Conservation (phyloP, 2,797 vertebrate species). For the Tokudaia muenninki region DNA sequence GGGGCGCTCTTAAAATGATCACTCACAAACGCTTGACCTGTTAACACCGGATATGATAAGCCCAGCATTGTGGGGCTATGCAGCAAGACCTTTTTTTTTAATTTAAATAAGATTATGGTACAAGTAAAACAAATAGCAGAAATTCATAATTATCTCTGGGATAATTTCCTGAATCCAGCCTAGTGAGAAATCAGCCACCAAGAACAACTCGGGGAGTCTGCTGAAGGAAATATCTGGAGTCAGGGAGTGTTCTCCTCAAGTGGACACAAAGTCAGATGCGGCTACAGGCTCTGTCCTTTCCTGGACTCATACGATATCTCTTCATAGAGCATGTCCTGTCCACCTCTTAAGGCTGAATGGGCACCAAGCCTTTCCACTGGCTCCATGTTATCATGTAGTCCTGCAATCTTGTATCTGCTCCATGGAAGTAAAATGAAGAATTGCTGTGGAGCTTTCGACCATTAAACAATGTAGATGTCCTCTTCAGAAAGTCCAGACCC, state of each 20-base stretch:
- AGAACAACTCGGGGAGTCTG: neutral
- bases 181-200: neutral
- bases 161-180: neutral
- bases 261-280: neutral
- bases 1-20: neutral
- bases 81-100: neutral
- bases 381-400: neutral
- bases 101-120: neutral
- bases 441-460: neutral
- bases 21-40: neutral
- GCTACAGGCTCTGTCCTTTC: conserved; percentile 21
- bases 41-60: neutral
- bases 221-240: neutral
- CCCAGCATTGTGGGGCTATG: no score
- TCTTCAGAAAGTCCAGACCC: neutral
- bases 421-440: neutral
- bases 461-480: neutral
- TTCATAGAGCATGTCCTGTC: conserved; percentile 32
- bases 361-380: neutral
- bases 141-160: neutral
- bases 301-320: neutral
- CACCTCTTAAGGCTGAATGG: neutral
- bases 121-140: neutral
- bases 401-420: neutral
- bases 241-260: neutral